Evolutionary conservation across 1,140 invertebrate genomes (phyloP), one percentile per base, ranked within the genome.

Genomic region (Diabrotica undecimpunctata): DNA sequence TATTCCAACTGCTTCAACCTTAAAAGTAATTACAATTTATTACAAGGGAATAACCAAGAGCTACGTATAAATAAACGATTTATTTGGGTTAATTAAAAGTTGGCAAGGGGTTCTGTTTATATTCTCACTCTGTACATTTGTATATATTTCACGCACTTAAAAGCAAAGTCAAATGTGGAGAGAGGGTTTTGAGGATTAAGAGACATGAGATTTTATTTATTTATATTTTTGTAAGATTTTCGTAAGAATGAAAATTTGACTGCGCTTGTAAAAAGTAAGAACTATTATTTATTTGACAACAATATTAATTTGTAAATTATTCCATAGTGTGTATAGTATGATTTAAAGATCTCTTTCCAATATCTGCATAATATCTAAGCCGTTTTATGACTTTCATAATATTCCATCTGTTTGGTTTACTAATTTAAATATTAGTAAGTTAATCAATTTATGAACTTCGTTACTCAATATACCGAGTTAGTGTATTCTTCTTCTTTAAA

Each of bases 301-400:
- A 68, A 54, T 66, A 66, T 62, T 64, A 63, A 25, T 46, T 46
- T 46, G 41, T 74, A 69, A 75, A 73, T 71, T 74, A 74, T 74
- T 74, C 70, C 73, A 75, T 72, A 65, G 70, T 73, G 65, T 46
- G 41, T 46, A 46, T 4, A 46, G n/a, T 46, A 46, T 64, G 25
- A 46, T n/a, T 46, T n/a, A 46, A 46, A 46, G 41, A 5, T 8
- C 3, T 46, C n/a, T 46, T 25, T 25, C 25, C 25, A 25, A 25
- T 25, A 25, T 1, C 25, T 25, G 25, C 4, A 25, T 25, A 25
- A 25, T 25, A 4, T 25, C 25, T 25, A 25, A 25, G 25, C 25
- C 4, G 25, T 25, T 25, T 25, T 25, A 25, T 25, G 25, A 25
- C 25, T 25, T 25, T 25, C 25, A 25, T 25, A 25, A 25, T 25